phyloP scores from a whole-genome alignment of 1,140 invertebrate species.

The Eufriesea mexicana region DNA sequence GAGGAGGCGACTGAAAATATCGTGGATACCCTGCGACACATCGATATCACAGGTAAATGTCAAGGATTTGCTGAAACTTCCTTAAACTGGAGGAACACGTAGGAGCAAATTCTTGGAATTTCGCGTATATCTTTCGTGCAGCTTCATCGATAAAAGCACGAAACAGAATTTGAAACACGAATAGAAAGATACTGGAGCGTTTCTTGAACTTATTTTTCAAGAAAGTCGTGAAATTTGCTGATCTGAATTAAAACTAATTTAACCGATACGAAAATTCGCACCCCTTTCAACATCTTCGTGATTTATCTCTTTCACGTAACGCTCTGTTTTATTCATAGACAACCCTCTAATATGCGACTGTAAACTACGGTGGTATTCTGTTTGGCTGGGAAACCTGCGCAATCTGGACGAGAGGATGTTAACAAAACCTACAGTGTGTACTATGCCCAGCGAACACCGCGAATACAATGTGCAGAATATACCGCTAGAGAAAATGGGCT shows the following conservation, averaged over 20 bases:
- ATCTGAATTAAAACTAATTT: too few species aligned
- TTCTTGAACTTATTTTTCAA: too few species aligned
- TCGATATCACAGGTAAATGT: constrained; percentile 91
- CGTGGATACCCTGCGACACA: constrained; percentile 90
- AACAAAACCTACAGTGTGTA: constrained; percentile 91
- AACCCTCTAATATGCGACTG: constrained; percentile 94
- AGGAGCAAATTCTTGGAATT: neutral
- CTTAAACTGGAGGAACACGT: neutral
- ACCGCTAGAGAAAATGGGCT: constrained; percentile 91
- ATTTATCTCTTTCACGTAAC: too few species aligned
- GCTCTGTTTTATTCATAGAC: constrained; percentile 83
- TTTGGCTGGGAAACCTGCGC: constrained; percentile 88
- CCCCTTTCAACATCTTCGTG: too few species aligned
- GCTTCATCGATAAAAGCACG: too few species aligned
- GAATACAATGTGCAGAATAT: constrained; percentile 91
- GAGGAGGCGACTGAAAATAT: constrained; percentile 95
- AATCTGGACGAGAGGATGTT: constrained; percentile 92
- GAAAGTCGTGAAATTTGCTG: too few species aligned
- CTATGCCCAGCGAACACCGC: constrained; percentile 88
- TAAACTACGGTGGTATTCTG: constrained; percentile 92
- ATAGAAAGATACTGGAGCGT: too few species aligned
- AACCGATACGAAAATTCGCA: too few species aligned
- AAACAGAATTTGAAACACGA: too few species aligned
- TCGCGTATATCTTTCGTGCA: too few species aligned
- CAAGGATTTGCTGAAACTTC: neutral